Base-by-base conservation (phyloP, 2,888 invertebrate genomes). In the Notocelia uddmanniana region DNA sequence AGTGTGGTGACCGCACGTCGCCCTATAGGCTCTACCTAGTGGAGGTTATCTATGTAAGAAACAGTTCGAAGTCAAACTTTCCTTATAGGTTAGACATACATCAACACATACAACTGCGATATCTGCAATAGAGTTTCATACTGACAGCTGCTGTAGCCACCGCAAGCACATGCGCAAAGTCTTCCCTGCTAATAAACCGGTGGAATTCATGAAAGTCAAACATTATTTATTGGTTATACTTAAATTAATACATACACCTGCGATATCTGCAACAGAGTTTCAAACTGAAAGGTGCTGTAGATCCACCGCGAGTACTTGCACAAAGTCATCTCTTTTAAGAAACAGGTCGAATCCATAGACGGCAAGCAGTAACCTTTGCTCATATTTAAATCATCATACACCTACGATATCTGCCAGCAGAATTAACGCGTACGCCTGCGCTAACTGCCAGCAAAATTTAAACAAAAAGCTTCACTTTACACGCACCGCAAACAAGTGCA, bases 251-350 rank as follows among this genome's bases (percentile, higher is more conserved):
- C 45, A 45, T 41, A 41, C 13, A 45, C 45, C 45, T n/a, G 45
- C 45, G 45, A 45, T 45, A n/a, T n/a, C n/a, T n/a, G n/a, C 86
- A 88, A 0, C 92, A 91, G 58, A 91, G 91, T 0, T 93, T 93
- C 85, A 93, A 92, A 68, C 93, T 93, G 72, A 93, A 93, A 55
- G 93, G 93, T 0, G 0, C 76, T 93, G 0, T 93, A 93, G 74
- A 93, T 92, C 1, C 93, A 93, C 74, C 83, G 84, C 71, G 92
- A 92, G 58, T 74, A 92, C 0, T 91, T 93, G 0, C 93, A 93
- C 67, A 92, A 93, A 69, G 85, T 92, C 6, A 84, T 83, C 48
- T 91, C 92, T 0, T 52, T 77, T 0, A 91, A 90, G 60, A 74
- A 85, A 1, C 78, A 83, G 0, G 86, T 91, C 0, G 88, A 91